Evolutionary conservation across 1,140 invertebrate species (phyloP).

Genomic region (Drosophila tsacasi): DNA sequence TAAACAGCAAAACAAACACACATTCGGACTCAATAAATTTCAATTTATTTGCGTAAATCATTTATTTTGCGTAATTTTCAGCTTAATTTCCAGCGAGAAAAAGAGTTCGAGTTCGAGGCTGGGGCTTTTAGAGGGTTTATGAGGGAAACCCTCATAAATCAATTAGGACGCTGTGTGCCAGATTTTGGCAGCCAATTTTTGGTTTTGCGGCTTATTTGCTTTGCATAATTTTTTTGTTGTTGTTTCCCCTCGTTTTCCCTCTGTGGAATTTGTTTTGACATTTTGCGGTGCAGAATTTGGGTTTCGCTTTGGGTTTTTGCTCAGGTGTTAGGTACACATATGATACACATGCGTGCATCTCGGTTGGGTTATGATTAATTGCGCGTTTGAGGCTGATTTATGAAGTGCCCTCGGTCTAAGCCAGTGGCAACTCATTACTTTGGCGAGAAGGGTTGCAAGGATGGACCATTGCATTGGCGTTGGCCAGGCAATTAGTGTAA

Average conservation of each 20-base stretch:
- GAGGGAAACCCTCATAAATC: constrained; percentile 76
- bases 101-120: constrained; percentile 18
- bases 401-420: constrained; percentile 48
- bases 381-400: constrained; percentile 66
- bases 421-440: constrained; percentile 37
- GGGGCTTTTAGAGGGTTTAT: constrained; percentile 30
- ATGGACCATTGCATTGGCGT: constrained; percentile 41
- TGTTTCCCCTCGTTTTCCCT: constrained; percentile 4
- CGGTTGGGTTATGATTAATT: constrained; percentile 69
- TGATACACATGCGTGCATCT: constrained; percentile 23
- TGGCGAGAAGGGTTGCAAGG: constrained; percentile 11
- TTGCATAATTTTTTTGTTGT: constrained; percentile 38
- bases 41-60: constrained; percentile 83
- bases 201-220: constrained; percentile 78
- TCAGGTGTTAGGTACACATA: constrained; percentile 59
- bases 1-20: constrained; percentile 41
- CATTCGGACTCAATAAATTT: constrained; percentile 79
- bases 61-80: constrained; percentile 83
- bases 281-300: constrained; percentile 54
- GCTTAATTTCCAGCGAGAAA: constrained; percentile 73
- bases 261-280: constrained; percentile 58
- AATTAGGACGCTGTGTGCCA: constrained; percentile 68
- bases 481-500: constrained; percentile 68
- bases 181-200: constrained; percentile 81
- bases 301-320: constrained; percentile 54